Evolutionary conservation across 2,113 vertebrate species (phyloP), one percentile per base, ranked within the genome.

Genomic region (Holacanthus passer): DNA sequence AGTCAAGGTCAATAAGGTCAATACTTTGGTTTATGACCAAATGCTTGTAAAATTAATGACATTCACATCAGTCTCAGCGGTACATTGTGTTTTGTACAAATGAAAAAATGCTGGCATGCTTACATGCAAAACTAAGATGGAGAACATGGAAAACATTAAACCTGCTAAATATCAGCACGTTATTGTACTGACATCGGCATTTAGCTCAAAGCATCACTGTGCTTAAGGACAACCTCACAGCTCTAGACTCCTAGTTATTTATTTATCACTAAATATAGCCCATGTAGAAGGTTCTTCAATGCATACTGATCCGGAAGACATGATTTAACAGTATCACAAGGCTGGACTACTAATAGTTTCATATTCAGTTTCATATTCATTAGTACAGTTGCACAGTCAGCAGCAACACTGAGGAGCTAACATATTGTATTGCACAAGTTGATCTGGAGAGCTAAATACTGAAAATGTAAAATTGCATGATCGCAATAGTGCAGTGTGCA

Each of bases 381-480:
- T n/a, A 55, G 58, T 14, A 35, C 35, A 60, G 35, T 19, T 55
- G 35, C 37, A 69, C 19, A 82, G 64, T 70, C 62, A 79, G 66
- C 53, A 82, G n/a, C 47, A 39, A 48, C 39, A 41, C 58, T 8
- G 22, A 78, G 27, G 27, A 65, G 37, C 29, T 24, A 68, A 17
- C 20, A 59, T 16, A 60, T 48, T 71, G 59, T 45, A 45, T 62
- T 50, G 19, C 53, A 37, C 10, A 17, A 73, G 39, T 77, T 0
- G 17, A 16, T 72, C 27, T 68, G 13, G 24, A 37, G 29, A 77
- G 58, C n/a, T 50, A 37, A 62, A 66, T 35, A 69, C 17, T 27
- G 13, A 45, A 75, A 59, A 80, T 73, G 60, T 52, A 27, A 85
- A 84, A 73, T 47, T 63, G 50, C 58, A 76, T 31, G 45, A 39